Conservation (phyloP, 2,797 vertebrate genomes). For the Ctenosaura bakeri region DNA sequence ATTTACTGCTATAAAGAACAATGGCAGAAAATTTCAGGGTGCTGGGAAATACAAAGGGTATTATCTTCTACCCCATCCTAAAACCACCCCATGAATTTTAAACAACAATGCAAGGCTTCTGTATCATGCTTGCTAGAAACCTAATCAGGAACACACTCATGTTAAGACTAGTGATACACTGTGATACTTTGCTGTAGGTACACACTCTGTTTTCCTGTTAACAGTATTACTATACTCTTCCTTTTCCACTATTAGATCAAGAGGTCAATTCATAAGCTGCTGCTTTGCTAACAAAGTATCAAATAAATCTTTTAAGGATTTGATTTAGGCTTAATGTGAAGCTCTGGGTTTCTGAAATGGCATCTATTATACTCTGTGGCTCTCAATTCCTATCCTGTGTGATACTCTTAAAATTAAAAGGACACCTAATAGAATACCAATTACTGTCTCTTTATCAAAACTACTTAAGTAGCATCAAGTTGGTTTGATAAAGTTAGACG, state of each 20-base stretch:
- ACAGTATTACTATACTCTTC: background rate
- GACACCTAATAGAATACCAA: background rate
- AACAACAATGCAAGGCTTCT: too few relatives aligned
- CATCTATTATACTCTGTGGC: background rate
- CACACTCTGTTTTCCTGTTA: too few relatives aligned
- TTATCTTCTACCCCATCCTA: too few relatives aligned
- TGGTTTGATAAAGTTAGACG: background rate
- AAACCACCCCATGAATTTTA: too few relatives aligned
- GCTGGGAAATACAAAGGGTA: too few relatives aligned
- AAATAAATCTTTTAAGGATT: background rate
- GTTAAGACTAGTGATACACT: background rate
- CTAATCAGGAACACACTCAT: too few relatives aligned
- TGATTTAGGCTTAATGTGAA: background rate
- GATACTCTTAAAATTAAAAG: background rate
- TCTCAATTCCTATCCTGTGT: background rate
- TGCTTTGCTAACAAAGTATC: background rate
- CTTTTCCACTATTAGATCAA: slow-evolving; percentile 5
- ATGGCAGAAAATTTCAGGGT: too few relatives aligned
- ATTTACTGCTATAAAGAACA: too few relatives aligned
- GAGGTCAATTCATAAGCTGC: background rate
- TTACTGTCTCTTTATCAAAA: background rate
- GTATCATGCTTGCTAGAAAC: too few relatives aligned
- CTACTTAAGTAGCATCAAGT: background rate
- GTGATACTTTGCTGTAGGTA: background rate
- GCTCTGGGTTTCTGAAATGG: background rate